Evolutionary conservation across 2,797 vertebrate species (phyloP).

Genomic region (Coranthus polyacanthus): DNA sequence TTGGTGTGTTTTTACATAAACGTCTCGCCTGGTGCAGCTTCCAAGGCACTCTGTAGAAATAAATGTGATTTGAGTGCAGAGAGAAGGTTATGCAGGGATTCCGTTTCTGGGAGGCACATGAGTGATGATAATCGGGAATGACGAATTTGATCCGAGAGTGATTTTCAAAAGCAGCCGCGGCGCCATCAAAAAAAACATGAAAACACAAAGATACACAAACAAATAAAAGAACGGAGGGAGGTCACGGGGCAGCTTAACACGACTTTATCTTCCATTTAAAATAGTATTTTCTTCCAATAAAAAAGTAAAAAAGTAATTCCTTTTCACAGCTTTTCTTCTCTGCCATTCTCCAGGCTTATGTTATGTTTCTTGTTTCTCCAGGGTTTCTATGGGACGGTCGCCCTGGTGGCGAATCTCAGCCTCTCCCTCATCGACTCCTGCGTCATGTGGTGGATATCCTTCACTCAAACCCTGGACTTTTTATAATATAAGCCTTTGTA

Average conservation of each 20-base stretch:
- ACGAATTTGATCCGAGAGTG: conserved; percentile 23
- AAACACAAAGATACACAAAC: conserved; percentile 6
- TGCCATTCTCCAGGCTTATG: background rate
- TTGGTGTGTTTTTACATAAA: conserved; percentile 26
- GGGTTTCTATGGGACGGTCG: conserved; percentile 90
- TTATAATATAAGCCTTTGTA: no score
- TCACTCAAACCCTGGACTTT: no score
- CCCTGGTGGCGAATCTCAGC: conserved; percentile 90
- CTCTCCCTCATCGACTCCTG: conserved; percentile 95
- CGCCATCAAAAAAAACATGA: conserved; percentile 20
- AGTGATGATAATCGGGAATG: conserved; percentile 36
- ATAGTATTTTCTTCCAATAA: no score
- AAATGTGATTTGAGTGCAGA: conserved; percentile 28
- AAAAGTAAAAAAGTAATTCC: no score
- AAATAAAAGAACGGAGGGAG: background rate
- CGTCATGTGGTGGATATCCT: conserved; percentile 99
- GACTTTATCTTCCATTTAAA: conserved; percentile 3
- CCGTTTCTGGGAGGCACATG: conserved; percentile 38
- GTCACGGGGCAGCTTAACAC: background rate
- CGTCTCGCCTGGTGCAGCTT: conserved; percentile 14
- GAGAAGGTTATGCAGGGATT: conserved; percentile 38
- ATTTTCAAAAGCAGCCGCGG: conserved; percentile 24
- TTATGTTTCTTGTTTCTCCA: conserved; percentile 57
- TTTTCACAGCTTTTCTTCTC: background rate
- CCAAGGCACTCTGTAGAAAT: conserved; percentile 17